Base-by-base conservation (phyloP, 2,113 vertebrate genomes). In the Cyanoliseus patagonus region DNA sequence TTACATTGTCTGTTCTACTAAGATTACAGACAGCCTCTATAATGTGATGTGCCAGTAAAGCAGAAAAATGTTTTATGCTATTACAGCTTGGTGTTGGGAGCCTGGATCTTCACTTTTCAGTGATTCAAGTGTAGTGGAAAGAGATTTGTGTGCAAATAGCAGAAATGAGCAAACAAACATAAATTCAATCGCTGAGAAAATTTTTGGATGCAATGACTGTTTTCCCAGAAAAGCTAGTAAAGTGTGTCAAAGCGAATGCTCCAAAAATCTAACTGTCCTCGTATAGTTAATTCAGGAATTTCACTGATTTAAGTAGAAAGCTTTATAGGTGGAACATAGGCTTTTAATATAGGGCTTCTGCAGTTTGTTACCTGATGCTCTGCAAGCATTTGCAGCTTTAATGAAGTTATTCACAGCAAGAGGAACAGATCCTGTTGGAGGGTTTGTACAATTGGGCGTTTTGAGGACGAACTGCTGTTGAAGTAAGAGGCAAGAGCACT, bases 1-100 rank as follows among this genome's bases (percentile, higher is more conserved):
- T 94, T 94, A 94, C 96, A 93, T 96, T 96, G 95, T 97, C 95
- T 96, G 94, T 96, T 96, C 90, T 94, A 64, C 79, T 68, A 94
- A 96, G 96, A 96, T 97, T 97, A 97, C 7, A 2, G 93, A 86
- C 94, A 97, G 92, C 79, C 68, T 96, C 85, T 90, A 83, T 94
- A 96, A 96, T 95, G 93, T 86, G 83, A 95, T 96, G 94, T 95
- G 92, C 94, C 88, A 95, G 96, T 83, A 96, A 96, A 95, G 92
- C 79, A 95, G 93, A 91, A 94, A 97, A 96, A 96, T 92, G 61
- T 79, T 93, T 91, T 94, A 88, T 93, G 88, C 73, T 96, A 81
- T 96, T 96, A 80, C 67, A 96, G 79, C 39, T 52, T 83, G 61
- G 47, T 90, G 68, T 70, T 75, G 70, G 69, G 68, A 92, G 42